These are phyloP conservation scores for Drosophila fungiperda DNA, from an alignment of 2,888 invertebrate genomes.

Conservation along the genomic window DNA sequence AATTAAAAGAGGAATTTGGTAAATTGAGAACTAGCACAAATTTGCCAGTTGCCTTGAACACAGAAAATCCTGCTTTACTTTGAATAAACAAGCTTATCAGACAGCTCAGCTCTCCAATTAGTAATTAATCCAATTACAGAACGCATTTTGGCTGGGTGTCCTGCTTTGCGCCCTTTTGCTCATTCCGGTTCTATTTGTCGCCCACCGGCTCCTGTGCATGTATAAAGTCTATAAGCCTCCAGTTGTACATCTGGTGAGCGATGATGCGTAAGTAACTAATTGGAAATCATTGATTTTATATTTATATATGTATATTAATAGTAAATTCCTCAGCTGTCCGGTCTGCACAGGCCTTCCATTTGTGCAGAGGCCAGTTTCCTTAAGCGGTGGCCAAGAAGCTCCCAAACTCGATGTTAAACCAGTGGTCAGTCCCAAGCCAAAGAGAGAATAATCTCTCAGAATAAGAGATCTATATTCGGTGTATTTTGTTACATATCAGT, in stretches of 20 bases:
- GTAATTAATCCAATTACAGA: conserved; percentile 86
- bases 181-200: conserved; percentile 91
- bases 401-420: not conserved
- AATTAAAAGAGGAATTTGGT: not conserved
- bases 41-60: not conserved
- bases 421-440: not conserved
- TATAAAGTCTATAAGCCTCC: conserved; percentile 78
- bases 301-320: not conserved
- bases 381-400: conserved; percentile 8
- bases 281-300: not conserved
- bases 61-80: not conserved
- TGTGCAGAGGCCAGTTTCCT: not conserved
- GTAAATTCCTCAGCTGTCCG: not conserved
- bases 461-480: not conserved
- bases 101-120: not conserved
- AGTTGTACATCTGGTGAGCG: not conserved
- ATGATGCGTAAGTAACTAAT: not conserved
- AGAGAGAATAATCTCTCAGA: conserved; percentile 3
- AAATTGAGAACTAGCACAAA: not conserved
- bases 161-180: conserved; percentile 93
- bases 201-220: conserved; percentile 91
- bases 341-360: not conserved
- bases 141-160: conserved; percentile 96
- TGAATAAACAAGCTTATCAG: not conserved
- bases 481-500: not conserved